phyloP scores from a whole-genome alignment of 1,140 invertebrate species.

The Micrasema minimum region DNA sequence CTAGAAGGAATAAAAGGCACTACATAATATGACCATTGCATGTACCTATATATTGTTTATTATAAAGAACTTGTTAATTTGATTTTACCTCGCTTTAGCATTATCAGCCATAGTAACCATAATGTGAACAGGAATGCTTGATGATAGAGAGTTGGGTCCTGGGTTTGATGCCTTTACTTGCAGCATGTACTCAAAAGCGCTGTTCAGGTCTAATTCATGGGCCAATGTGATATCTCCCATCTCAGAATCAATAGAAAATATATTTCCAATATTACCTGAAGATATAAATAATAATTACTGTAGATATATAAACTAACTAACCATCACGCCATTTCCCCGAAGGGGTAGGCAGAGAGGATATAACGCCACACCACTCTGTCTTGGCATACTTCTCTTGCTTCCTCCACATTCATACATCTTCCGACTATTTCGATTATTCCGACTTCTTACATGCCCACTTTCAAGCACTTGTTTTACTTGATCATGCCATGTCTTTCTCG shows the following conservation, averaged over 20 bases:
- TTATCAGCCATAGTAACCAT: slow-evolving; percentile 87
- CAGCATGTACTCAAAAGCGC: slow-evolving; percentile 79
- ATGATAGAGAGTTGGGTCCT: slow-evolving; percentile 77
- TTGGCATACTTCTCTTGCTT: no score
- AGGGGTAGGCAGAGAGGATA: no score
- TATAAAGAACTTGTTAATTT: neutral
- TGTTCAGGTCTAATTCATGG: slow-evolving; percentile 75
- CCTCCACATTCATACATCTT: no score
- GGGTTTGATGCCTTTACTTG: slow-evolving; percentile 82
- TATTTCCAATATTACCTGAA: slow-evolving; percentile 81
- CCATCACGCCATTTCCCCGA: no score
- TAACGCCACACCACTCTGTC: no score
- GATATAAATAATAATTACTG: slow-evolving; percentile 9
- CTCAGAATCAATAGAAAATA: slow-evolving; percentile 79
- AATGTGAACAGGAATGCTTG: slow-evolving; percentile 83
- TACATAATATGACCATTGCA: neutral
- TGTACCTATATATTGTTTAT: neutral
- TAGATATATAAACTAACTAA: no score
- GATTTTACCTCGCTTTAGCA: slow-evolving; percentile 71
- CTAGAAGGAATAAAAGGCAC: slow-evolving; percentile 16
- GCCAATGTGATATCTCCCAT: slow-evolving; percentile 79
- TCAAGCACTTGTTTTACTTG: no score
- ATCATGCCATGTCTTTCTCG: no score
- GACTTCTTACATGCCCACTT: no score
- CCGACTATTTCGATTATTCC: no score